Conservation (phyloP, 2,113 vertebrate species). For the Benitochromis conjunctus region DNA sequence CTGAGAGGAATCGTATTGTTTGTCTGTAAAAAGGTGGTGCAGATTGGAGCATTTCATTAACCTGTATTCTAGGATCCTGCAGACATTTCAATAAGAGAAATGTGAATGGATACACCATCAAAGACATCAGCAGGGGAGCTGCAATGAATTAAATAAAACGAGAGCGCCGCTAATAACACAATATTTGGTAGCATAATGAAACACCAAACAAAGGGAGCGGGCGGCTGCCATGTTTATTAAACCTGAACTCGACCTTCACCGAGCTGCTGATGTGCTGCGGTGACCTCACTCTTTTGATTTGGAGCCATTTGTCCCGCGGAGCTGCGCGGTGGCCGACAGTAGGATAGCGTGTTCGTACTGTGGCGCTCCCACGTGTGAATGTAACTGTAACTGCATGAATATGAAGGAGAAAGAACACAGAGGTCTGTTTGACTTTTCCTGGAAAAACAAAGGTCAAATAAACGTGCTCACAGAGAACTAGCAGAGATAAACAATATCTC, state of each 20-base stretch:
- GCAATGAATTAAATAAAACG: background rate
- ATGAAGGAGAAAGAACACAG: background rate
- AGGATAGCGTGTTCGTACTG: background rate
- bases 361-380: background rate
- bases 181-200: background rate
- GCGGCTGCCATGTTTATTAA: constrained; percentile 18
- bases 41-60: constrained; percentile 13
- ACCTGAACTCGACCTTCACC: constrained; percentile 31
- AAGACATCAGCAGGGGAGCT: background rate
- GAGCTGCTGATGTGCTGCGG: constrained; percentile 27
- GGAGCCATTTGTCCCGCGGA: constrained; percentile 10
- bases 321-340: background rate
- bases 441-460: constrained; percentile 24
- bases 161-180: background rate
- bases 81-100: background rate
- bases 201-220: constrained; percentile 19
- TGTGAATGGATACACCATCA: background rate
- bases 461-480: background rate
- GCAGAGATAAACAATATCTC: background rate
- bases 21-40: background rate
- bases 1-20: background rate
- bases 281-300: constrained; percentile 32
- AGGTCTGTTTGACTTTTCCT: constrained; percentile 11
- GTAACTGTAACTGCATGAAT: constrained; percentile 1
- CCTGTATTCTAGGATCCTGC: background rate